Evolutionary conservation across 2,888 invertebrate species (phyloP).

Genomic region (Melolontha melolontha): DNA sequence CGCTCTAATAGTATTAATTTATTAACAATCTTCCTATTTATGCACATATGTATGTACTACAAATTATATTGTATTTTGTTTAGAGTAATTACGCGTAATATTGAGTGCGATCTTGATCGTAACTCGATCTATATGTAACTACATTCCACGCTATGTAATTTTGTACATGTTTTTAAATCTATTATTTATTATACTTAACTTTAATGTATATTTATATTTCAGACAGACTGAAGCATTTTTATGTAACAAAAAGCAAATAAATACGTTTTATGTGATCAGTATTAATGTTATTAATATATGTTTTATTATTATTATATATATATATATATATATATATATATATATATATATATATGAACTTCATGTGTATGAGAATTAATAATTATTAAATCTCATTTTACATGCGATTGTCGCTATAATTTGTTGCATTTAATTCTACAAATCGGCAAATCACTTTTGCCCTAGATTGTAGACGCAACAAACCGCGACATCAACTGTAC

Average conservation of each 20-base stretch:
- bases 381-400: too few species aligned
- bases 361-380: too few species aligned
- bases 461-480: too few species aligned
- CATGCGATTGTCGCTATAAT: too few species aligned
- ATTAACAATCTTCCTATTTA: conserved; percentile 3
- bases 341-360: too few species aligned
- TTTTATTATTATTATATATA: too few species aligned
- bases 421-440: too few species aligned
- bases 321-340: too few species aligned
- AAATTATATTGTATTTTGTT: background rate
- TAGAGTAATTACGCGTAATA: background rate
- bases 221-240: conserved; percentile 42
- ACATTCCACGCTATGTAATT: conserved; percentile 40
- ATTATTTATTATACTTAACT: conserved; percentile 24
- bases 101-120: conserved; percentile 7
- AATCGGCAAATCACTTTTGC: too few species aligned
- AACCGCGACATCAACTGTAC: too few species aligned
- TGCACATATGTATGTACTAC: background rate
- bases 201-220: conserved; percentile 21
- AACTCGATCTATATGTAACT: conserved; percentile 15
- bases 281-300: conserved; percentile 34
- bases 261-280: conserved; percentile 42
- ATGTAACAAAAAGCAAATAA: conserved; percentile 23
- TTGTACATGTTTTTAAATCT: conserved; percentile 34
- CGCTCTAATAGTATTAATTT: too few species aligned